A percentile compares a stretch with the other conserved stretches of the same genome.
Evolutionary conservation across 2,113 vertebrate species (phyloP).

Genomic region (Paramisgurnus dabryanus): DNA sequence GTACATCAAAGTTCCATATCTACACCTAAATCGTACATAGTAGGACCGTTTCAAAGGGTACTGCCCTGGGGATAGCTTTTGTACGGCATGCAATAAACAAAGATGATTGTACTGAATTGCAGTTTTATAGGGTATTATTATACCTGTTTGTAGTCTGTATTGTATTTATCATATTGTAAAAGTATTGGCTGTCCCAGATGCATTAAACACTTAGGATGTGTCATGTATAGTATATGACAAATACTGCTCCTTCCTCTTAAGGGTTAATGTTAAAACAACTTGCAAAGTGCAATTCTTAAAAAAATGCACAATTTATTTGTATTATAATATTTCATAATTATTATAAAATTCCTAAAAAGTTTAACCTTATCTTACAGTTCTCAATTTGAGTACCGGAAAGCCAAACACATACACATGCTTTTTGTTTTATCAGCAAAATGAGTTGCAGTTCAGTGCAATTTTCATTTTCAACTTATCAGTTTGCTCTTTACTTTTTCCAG

Average conservation of each 20-base stretch:
- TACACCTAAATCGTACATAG: no score
- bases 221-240: not conserved
- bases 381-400: slow-evolving; percentile 55
- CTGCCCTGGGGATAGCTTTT: not conserved
- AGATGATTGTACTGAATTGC: not conserved
- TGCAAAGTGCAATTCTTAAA: no score
- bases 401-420: slow-evolving; percentile 53
- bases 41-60: no score
- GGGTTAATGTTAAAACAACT: not conserved
- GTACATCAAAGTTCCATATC: no score
- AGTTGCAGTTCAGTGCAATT: slow-evolving; percentile 51
- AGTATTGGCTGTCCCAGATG: slow-evolving; percentile 13
- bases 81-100: not conserved
- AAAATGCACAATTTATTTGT: no score
- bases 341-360: not conserved
- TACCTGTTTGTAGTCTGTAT: not conserved
- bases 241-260: not conserved
- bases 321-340: no score
- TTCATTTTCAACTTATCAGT: slow-evolving; percentile 61
- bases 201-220: not conserved
- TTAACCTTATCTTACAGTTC: slow-evolving; percentile 19
- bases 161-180: not conserved
- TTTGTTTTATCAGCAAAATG: slow-evolving; percentile 49
- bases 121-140: not conserved
- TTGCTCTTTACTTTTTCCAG: slow-evolving; percentile 48